Base-by-base conservation (phyloP, 2,113 vertebrate species). In the Trogon surrucura region DNA sequence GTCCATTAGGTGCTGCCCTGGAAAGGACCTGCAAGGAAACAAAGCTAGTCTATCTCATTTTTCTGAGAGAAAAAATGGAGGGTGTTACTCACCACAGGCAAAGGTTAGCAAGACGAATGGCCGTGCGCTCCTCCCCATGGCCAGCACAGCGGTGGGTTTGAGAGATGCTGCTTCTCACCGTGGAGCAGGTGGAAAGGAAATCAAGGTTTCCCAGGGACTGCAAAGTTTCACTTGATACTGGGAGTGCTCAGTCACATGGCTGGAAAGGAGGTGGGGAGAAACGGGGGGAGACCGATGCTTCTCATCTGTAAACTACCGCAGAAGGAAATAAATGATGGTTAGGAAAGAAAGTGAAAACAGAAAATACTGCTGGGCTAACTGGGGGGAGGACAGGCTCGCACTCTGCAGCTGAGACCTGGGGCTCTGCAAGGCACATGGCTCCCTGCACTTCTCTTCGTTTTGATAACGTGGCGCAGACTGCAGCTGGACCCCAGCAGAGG, bases 211-310 rank as follows among this genome's bases (percentile, higher is more conserved):
- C 84, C 32, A 75, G 9, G 27, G 34, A 13, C 41, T 22, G 73
- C 22, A 22, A 69, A 80, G 61, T 85, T 92, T 82, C 84, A 18
- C 58, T 73, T 5, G 74, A 1, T 54, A 53, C 73, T 8, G 56
- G 47, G 61, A 89, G 91, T 6, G 80, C 70, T 77, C 75, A 34
- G 90, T 96, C 95, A 97, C 95, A 74, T 92, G 95, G 57, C 64
- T 69, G 57, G 57, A 58, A 72, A 79, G 66, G 85, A 85, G 93
- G 95, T 86, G 95, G 77, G 38, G 81, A 75, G 57, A 61, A 27
- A 56, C 41, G 13, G 21, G 34, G 69, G 57, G 27, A 65, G 13
- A 61, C 1, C 1, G 3, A 16, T 30, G n/a, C 57, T 65, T 65
- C 83, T 92, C 2, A 5, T 50, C 81, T 73, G 80, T 30, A 13